Evolutionary conservation across 1,140 invertebrate species (phyloP).

Genomic region (Lucilia cuprina): DNA sequence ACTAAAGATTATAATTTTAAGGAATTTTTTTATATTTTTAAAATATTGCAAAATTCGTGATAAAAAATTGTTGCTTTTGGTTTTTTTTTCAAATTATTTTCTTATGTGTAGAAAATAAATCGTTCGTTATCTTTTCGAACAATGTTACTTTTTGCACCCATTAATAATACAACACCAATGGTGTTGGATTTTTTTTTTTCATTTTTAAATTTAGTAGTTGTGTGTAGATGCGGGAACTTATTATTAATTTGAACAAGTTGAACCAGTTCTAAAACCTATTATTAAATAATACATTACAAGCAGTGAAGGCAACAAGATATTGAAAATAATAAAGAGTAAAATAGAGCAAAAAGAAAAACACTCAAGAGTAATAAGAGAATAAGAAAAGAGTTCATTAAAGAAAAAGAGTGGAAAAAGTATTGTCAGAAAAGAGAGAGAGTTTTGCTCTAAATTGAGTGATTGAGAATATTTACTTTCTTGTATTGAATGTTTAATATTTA

Average conservation of each 20-base stretch:
- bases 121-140: no score
- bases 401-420: no score
- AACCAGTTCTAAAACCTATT: slow-evolving; percentile 29
- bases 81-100: no score
- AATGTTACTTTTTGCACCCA: slow-evolving; percentile 12
- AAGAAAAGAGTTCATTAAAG: not conserved
- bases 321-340: not conserved
- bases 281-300: slow-evolving; percentile 28
- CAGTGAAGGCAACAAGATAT: not conserved
- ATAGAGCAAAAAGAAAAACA: not conserved
- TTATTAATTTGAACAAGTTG: slow-evolving; percentile 34
- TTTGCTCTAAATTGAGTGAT: not conserved
- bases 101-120: no score
- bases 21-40: no score
- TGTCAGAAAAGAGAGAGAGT: no score
- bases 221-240: slow-evolving; percentile 23
- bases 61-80: no score
- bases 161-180: slow-evolving; percentile 31
- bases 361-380: not conserved
- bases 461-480: not conserved
- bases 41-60: no score
- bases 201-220: not conserved
- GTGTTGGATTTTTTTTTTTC: not conserved
- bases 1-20: no score
- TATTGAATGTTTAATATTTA: not conserved